Conservation (phyloP, 2,888 invertebrate species). For the Cephalotes varians region DNA sequence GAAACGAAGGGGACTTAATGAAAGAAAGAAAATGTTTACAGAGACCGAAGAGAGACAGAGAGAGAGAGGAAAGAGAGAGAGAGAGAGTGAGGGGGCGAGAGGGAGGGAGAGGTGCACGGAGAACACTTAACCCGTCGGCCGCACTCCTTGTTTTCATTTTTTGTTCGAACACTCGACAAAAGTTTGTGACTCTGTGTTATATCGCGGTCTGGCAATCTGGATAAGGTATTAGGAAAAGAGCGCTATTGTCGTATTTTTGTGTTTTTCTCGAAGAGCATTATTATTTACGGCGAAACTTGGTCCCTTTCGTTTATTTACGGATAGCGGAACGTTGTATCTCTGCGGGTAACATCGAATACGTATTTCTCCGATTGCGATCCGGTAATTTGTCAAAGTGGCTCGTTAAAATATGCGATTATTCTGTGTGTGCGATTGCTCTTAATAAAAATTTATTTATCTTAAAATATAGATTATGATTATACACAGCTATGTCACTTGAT, state of each 20-base stretch:
- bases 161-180: constrained; percentile 1
- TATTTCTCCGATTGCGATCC: neutral
- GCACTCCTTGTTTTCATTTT: neutral
- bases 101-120: constrained; percentile 38
- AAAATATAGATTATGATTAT: neutral
- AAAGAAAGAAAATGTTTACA: constrained; percentile 73
- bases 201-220: neutral
- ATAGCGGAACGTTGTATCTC: neutral
- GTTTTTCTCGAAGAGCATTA: constrained; percentile 1
- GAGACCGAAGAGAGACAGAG: constrained; percentile 28
- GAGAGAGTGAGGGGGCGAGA: neutral
- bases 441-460: neutral
- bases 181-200: constrained; percentile 1
- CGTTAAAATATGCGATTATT: neutral
- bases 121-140: constrained; percentile 36
- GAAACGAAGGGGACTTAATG: constrained; percentile 69
- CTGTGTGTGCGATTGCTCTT: too few relatives aligned
- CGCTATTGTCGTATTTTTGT: constrained; percentile 8
- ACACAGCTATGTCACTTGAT: neutral
- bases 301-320: neutral
- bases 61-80: constrained; percentile 8
- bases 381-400: neutral
- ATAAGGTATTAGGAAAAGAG: constrained; percentile 8
- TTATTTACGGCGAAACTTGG: constrained; percentile 26
- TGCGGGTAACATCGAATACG: neutral